These are phyloP conservation scores for Turdus rufiventris DNA, from an alignment of 2,113 vertebrate species.

Conservation along the genomic window DNA sequence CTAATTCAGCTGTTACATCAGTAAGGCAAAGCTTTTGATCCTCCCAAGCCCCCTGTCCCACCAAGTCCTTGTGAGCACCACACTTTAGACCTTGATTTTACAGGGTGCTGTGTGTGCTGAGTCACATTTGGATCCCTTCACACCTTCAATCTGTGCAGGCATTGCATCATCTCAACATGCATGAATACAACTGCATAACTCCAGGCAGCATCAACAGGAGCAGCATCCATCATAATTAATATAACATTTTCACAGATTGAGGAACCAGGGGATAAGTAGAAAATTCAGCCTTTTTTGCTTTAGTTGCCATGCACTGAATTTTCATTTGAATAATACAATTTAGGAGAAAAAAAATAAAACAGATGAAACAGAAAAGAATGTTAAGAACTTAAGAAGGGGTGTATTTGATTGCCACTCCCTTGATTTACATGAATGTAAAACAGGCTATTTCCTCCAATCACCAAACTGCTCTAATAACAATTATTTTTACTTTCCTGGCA, in stretches of 20 bases:
- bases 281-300: background rate
- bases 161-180: background rate
- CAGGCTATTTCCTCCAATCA: background rate
- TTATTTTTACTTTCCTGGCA: background rate
- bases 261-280: background rate
- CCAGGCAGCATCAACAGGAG: background rate
- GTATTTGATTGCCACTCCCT: background rate
- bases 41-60: background rate
- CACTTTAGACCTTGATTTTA: background rate
- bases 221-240: background rate
- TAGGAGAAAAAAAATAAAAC: background rate
- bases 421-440: background rate
- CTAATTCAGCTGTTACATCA: background rate
- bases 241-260: background rate
- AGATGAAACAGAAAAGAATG: background rate
- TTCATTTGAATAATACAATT: background rate
- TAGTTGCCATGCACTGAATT: background rate
- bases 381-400: background rate
- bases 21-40: background rate
- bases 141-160: background rate
- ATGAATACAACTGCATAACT: background rate
- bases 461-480: background rate
- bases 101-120: background rate
- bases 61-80: background rate
- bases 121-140: accelerated